Percentiles rank a stretch among this genome's conserved stretches.
Conservation (phyloP, 2,113 vertebrate genomes). For the Zapus hudsonius region DNA sequence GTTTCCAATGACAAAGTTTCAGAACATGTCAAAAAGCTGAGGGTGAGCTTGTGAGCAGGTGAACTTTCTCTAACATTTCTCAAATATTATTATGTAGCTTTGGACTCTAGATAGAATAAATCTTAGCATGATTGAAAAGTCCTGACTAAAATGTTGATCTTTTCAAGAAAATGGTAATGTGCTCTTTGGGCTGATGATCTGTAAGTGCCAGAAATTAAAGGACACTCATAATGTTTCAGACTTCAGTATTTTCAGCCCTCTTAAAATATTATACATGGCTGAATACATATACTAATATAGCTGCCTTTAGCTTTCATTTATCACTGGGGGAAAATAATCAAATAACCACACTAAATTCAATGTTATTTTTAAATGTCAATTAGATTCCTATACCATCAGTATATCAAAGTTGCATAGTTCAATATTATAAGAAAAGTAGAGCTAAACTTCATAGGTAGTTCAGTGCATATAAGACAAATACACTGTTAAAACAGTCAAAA, state of each 20-base stretch:
- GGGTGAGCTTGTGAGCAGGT: not conserved
- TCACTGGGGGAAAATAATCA: not conserved
- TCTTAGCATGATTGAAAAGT: conserved; percentile 41
- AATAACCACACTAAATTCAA: not conserved
- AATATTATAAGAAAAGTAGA: not conserved
- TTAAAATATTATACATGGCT: not conserved
- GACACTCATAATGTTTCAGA: conserved; percentile 43
- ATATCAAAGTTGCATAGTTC: not conserved
- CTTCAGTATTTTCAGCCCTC: conserved; percentile 5
- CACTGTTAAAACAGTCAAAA: not conserved
- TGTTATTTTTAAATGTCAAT: not conserved
- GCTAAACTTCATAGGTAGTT: not conserved
- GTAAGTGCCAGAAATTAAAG: conserved; percentile 50
- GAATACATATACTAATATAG: not conserved
- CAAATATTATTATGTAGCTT: not conserved
- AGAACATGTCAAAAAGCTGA: not conserved
- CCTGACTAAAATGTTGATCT: conserved; percentile 55
- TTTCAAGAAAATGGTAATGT: conserved; percentile 67
- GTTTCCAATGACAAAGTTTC: conserved; percentile 2
- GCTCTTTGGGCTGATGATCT: conserved; percentile 57
- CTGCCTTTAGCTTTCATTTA: not conserved
- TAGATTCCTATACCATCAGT: not conserved
- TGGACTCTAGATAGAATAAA: conserved; percentile 8
- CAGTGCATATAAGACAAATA: not conserved
- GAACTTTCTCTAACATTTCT: conserved; percentile 60